Percentiles rank a stretch among this genome's conserved stretches.
Conservation (phyloP, 2,797 vertebrate species). For the Sus cebifrons region DNA sequence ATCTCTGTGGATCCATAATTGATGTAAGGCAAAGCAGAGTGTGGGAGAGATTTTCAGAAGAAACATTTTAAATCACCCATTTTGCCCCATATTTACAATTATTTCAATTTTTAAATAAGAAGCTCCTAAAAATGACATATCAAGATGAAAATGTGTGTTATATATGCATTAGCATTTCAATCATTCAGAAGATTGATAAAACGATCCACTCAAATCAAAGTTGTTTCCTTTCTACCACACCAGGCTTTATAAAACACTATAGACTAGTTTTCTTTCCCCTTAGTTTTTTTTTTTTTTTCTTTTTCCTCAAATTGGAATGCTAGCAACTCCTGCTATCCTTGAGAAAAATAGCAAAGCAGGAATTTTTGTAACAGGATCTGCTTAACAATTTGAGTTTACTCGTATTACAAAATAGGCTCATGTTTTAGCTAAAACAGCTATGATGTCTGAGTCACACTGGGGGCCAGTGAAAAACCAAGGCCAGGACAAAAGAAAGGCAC, state of each 20-base stretch:
- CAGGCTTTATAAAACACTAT: background rate
- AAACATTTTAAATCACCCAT: background rate
- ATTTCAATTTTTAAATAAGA: conserved; percentile 7
- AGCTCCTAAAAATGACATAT: background rate
- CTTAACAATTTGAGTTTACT: background rate
- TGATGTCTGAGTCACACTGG: conserved; percentile 9
- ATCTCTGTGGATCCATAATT: conserved; percentile 49
- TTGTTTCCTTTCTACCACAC: background rate
- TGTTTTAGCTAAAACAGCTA: conserved; percentile 38
- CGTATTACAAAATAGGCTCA: background rate
- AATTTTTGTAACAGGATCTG: background rate
- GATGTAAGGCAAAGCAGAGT: background rate
- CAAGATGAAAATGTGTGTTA: background rate
- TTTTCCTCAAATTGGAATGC: background rate
- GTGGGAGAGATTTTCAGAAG: background rate
- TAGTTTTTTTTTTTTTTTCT: background rate
- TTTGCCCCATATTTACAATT: conserved; percentile 3
- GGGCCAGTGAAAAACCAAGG: background rate
- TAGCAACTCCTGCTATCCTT: background rate
- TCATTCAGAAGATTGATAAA: conserved; percentile 42
- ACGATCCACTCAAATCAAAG: background rate
- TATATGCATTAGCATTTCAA: background rate
- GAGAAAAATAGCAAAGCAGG: conserved; percentile 13
- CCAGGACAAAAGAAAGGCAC: background rate
- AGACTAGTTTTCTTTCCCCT: background rate